A percentile compares a stretch with the other conserved stretches of the same genome.
These are phyloP conservation scores for Drosophila ezoana DNA, from an alignment of 2,888 invertebrate genomes.

Conservation along the genomic window DNA sequence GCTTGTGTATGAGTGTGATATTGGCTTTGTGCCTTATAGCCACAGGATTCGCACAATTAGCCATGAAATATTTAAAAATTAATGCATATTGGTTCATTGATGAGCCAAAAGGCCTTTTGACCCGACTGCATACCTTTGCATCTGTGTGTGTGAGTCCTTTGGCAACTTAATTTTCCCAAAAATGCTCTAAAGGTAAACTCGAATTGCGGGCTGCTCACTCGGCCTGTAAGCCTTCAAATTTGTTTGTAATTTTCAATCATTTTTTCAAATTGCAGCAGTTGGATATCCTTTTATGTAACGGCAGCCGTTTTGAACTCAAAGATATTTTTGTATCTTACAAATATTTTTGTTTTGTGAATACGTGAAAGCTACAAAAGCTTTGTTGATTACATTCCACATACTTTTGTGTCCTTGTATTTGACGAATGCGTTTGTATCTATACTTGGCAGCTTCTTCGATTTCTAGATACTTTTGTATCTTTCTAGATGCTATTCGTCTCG, in stretches of 20 bases:
- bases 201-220: background rate
- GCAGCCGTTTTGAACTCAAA: no score
- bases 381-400: no score
- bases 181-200: background rate
- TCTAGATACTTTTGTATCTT: no score
- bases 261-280: background rate
- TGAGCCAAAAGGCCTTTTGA: conserved; percentile 10
- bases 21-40: conserved; percentile 42
- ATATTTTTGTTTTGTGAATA: no score
- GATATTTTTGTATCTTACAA: background rate
- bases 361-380: no score
- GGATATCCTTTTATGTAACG: no score
- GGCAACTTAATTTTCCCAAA: background rate
- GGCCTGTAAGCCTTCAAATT: background rate
- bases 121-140: conserved; percentile 1
- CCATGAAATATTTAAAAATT: conserved; percentile 53
- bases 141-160: conserved; percentile 6
- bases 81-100: conserved; percentile 44
- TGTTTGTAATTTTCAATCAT: background rate
- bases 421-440: background rate
- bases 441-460: background rate
- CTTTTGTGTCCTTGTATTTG: no score
- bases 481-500: no score
- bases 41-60: conserved; percentile 62
- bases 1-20: conserved; percentile 6